Evolutionary conservation across 1,140 invertebrate species (phyloP).

Genomic region (Hyposmocoma kahamanoa): DNA sequence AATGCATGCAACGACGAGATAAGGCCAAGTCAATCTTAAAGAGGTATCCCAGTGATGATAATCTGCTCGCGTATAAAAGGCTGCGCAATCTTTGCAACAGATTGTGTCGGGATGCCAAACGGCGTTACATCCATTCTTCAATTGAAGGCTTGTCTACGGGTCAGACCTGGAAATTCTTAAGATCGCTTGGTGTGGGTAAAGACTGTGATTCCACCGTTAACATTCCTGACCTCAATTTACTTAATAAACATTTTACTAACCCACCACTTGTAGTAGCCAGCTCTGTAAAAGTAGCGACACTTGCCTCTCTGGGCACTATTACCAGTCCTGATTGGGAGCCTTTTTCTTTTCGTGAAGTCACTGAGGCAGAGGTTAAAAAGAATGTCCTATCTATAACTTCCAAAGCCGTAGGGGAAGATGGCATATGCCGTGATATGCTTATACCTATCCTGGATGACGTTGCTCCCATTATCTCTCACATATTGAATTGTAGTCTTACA

Average conservation of each 20-base stretch:
- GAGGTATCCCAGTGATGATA: not conserved
- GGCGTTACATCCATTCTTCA: not conserved
- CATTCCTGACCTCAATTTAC: not conserved
- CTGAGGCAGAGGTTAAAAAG: not conserved
- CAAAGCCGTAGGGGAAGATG: not conserved
- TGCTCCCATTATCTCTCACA: not conserved
- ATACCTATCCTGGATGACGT: not conserved
- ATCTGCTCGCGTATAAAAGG: not conserved
- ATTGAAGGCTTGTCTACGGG: not conserved
- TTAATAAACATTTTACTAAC: not conserved
- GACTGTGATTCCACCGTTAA: not conserved
- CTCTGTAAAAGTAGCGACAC: not conserved
- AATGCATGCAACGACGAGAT: not conserved
- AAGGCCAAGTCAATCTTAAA: not conserved
- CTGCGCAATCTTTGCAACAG: not conserved
- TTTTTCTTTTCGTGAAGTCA: not conserved
- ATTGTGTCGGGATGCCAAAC: not conserved
- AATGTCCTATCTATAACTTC: not conserved
- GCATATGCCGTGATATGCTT: not conserved
- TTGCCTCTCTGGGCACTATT: not conserved
- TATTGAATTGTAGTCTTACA: not conserved
- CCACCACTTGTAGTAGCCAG: not conserved
- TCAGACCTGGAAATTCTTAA: not conserved
- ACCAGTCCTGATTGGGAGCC: not conserved
- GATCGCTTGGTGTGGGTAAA: not conserved